These are phyloP conservation scores for Drosophila navojoa DNA, from an alignment of 1,140 invertebrate species.

Conservation along the genomic window DNA sequence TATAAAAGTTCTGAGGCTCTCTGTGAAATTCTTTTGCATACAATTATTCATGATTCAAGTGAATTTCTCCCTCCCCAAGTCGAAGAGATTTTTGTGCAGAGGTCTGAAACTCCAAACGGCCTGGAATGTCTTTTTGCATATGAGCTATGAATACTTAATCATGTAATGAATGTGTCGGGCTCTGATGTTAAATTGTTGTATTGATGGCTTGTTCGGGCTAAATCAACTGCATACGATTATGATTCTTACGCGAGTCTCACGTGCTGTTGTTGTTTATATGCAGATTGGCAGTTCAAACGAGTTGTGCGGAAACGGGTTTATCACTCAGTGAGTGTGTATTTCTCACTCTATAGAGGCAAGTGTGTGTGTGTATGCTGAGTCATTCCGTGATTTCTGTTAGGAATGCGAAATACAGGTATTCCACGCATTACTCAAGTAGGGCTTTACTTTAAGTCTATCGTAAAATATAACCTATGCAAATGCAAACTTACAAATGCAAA, in stretches of 20 bases:
- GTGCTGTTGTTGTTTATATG: slow-evolving; percentile 7
- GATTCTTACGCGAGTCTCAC: slow-evolving; percentile 25
- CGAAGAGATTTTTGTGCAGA: not conserved
- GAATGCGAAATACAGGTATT: slow-evolving; percentile 18
- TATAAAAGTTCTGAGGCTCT: too few species aligned
- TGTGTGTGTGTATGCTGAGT: slow-evolving; percentile 22
- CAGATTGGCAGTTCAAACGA: slow-evolving; percentile 19
- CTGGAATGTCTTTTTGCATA: not conserved
- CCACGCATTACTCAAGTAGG: not conserved
- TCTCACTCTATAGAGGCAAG: not conserved
- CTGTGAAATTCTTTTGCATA: slow-evolving; percentile 54
- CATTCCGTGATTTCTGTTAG: slow-evolving; percentile 25
- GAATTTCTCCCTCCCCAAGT: slow-evolving; percentile 13
- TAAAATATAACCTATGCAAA: not conserved
- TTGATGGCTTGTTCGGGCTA: slow-evolving; percentile 17
- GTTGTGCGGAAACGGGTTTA: slow-evolving; percentile 54
- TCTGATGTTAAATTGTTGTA: slow-evolving; percentile 25
- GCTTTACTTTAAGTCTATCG: not conserved
- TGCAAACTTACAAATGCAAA: not conserved
- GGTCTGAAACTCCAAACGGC: not conserved
- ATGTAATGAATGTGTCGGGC: slow-evolving; percentile 38
- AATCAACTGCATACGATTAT: slow-evolving; percentile 54
- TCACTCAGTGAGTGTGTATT: slow-evolving; percentile 1
- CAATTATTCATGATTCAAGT: slow-evolving; percentile 38
- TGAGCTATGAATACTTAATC: slow-evolving; percentile 61